Evolutionary conservation across 1,140 invertebrate genomes (phyloP).

Genomic region (Ganaspis sp.): DNA sequence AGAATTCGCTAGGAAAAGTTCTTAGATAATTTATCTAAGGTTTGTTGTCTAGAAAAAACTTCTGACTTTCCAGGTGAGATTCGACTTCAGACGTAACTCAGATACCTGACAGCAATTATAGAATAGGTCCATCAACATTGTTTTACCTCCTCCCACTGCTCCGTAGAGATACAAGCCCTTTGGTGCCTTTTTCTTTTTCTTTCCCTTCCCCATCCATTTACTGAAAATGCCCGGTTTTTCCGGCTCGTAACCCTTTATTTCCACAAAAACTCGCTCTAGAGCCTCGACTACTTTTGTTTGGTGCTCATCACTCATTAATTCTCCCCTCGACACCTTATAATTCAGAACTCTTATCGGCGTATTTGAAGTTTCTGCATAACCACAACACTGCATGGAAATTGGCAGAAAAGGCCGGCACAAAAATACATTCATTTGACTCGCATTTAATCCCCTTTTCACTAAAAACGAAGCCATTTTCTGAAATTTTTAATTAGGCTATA

Average conservation of each 20-base stretch:
- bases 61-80: conserved; percentile 33
- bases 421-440: conserved; percentile 52
- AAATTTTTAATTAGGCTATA: conserved; percentile 2
- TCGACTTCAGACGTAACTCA: conserved; percentile 37
- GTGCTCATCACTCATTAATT: conserved; percentile 82
- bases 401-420: conserved; percentile 49
- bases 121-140: conserved; percentile 99
- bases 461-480: conserved; percentile 57
- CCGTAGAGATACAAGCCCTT: conserved; percentile 90
- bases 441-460: conserved; percentile 49
- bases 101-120: conserved; percentile 85
- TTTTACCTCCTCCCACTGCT: conserved; percentile 95
- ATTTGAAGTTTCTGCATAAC: conserved; percentile 50
- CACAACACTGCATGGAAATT: conserved; percentile 40
- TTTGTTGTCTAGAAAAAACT: neutral
- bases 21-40: neutral
- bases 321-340: conserved; percentile 79
- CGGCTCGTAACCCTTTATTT: conserved; percentile 80
- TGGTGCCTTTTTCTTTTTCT: conserved; percentile 76
- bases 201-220: conserved; percentile 71
- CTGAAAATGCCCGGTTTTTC: conserved; percentile 68
- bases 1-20: neutral
- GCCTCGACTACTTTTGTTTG: conserved; percentile 83
- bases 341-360: conserved; percentile 77
- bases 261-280: conserved; percentile 83